Evolutionary conservation across 1,140 invertebrate genomes (phyloP).

Genomic region (Nebria ingens): DNA sequence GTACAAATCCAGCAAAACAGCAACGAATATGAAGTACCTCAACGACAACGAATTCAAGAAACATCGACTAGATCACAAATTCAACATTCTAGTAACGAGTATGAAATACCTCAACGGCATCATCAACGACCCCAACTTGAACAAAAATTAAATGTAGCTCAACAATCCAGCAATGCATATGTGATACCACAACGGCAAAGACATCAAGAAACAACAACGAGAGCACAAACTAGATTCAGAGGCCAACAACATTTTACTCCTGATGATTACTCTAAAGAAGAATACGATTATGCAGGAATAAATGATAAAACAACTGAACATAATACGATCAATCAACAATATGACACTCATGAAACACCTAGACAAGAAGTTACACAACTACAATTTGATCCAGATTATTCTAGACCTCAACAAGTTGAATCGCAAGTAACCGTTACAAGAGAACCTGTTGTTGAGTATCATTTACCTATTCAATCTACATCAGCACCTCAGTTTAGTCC

Average conservation of each 20-base stretch:
- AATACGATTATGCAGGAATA: neutral
- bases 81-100: neutral
- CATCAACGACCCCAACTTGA: neutral
- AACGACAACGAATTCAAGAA: neutral
- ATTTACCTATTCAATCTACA: neutral
- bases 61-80: neutral
- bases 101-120: neutral
- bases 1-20: neutral
- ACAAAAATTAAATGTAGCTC: neutral
- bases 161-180: no score
- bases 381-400: no score
- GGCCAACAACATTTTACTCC: neutral
- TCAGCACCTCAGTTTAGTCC: neutral
- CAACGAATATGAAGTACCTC: neutral
- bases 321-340: neutral
- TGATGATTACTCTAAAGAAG: neutral
- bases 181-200: neutral
- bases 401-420: neutral
- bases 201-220: constrained; percentile 1
- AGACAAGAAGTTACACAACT: neutral
- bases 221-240: neutral
- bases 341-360: neutral
- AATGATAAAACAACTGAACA: neutral
- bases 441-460: neutral
- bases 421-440: neutral